phyloP scores from a whole-genome alignment of 2,888 invertebrate species.

The Onchidella celtica region DNA sequence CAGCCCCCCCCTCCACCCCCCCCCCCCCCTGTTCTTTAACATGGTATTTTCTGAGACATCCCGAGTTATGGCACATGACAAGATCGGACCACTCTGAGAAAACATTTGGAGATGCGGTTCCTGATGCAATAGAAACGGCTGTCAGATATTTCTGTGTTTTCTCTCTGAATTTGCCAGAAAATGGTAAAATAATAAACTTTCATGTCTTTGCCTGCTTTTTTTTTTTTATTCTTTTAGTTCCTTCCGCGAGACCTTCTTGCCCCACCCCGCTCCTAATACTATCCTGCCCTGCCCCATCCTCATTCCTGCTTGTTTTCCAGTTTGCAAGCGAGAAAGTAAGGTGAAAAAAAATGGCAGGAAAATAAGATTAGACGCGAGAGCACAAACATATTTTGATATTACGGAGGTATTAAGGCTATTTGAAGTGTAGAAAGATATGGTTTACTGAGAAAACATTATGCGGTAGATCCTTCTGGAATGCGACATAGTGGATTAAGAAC shows the following conservation, averaged over 20 bases:
- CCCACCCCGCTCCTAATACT: too few species aligned
- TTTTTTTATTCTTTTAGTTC: neutral
- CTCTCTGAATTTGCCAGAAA: neutral
- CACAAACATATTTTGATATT: neutral
- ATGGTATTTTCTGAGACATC: too few species aligned
- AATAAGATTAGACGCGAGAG: neutral
- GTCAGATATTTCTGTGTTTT: neutral
- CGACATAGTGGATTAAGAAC: too few species aligned
- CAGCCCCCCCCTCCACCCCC: too few species aligned
- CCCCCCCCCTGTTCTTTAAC: too few species aligned
- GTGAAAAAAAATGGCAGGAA: neutral
- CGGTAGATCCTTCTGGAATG: neutral
- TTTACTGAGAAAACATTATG: neutral
- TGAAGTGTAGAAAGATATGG: neutral
- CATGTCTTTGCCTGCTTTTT: neutral
- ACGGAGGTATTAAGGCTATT: neutral
- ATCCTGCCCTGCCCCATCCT: too few species aligned
- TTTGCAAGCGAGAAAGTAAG: too few species aligned
- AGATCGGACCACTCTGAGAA: neutral
- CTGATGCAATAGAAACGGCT: too few species aligned
- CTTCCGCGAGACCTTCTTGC: too few species aligned
- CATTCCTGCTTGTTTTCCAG: too few species aligned
- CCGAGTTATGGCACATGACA: too few species aligned
- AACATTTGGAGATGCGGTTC: too few species aligned
- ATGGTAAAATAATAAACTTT: neutral